These are phyloP conservation scores for Phacellophora camtschatica DNA, from an alignment of 30 jellyfish, hydroid and myxozoan genomes.

Conservation along the genomic window DNA sequence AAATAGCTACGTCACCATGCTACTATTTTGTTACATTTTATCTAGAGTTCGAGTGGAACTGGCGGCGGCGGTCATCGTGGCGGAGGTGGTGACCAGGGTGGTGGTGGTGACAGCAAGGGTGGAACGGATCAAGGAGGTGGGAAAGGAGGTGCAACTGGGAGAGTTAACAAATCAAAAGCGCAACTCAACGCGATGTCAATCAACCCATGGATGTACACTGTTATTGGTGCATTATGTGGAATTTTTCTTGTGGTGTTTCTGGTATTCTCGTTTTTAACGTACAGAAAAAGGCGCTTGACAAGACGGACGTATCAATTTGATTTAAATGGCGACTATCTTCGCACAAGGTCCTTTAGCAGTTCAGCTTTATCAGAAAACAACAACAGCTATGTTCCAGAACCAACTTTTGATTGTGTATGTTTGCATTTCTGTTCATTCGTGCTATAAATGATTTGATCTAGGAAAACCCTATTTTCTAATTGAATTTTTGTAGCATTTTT, in stretches of 20 bases:
- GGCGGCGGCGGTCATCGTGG: too few species aligned
- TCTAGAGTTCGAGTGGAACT: too few species aligned
- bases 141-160: slow-evolving; percentile 31
- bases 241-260: slow-evolving; percentile 52
- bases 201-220: slow-evolving; percentile 74
- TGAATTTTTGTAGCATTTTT: too few species aligned
- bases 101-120: too few species aligned
- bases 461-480: too few species aligned
- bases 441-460: too few species aligned
- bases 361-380: slow-evolving; percentile 43
- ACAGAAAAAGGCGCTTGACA: slow-evolving; percentile 40
- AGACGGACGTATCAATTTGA: slow-evolving; percentile 38
- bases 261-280: slow-evolving; percentile 62
- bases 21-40: too few species aligned
- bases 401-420: background rate
- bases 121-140: slow-evolving; percentile 27
- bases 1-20: too few species aligned
- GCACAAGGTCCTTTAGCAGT: slow-evolving; percentile 51
- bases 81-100: too few species aligned
- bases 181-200: background rate
- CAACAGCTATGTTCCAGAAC: slow-evolving; percentile 58
- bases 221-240: slow-evolving; percentile 78
- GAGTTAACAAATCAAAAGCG: background rate
- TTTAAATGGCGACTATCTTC: slow-evolving; percentile 34
- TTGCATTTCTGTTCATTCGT: background rate